These are phyloP conservation scores for Gibbula magus DNA, from an alignment of 2,888 invertebrate species.

Conservation along the genomic window DNA sequence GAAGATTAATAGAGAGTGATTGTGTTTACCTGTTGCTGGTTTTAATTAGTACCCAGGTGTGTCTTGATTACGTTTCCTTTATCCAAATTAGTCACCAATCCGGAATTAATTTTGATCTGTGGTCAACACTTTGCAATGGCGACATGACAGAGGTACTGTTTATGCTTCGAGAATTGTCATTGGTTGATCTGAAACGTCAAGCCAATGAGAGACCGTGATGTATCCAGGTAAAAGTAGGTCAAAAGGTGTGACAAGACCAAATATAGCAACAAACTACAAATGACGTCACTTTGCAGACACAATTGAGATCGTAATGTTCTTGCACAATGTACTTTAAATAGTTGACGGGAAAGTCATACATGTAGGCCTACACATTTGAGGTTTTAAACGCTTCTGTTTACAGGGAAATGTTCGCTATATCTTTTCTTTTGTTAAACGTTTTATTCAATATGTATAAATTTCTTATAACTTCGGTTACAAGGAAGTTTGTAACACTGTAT, in stretches of 20 bases:
- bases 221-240: not conserved
- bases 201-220: not conserved
- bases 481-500: too few relatives aligned
- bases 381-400: too few relatives aligned
- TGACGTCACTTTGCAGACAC: not conserved
- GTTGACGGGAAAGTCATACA: not conserved
- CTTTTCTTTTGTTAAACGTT: too few relatives aligned
- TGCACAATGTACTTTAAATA: not conserved
- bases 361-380: too few relatives aligned
- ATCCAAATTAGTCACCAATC: too few relatives aligned
- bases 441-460: too few relatives aligned
- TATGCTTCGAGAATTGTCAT: not conserved
- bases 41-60: too few relatives aligned
- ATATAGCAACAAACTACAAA: not conserved
- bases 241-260: constrained; percentile 2
- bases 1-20: too few relatives aligned
- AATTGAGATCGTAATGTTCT: not conserved
- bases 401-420: too few relatives aligned
- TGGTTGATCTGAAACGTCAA: not conserved
- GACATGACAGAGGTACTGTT: constrained; percentile 19
- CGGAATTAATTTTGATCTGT: not conserved
- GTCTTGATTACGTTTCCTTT: too few relatives aligned
- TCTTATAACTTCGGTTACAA: too few relatives aligned
- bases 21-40: too few relatives aligned
- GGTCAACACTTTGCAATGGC: not conserved